phyloP scores from a whole-genome alignment of 2,888 invertebrate species.

The Cheilosia grossa region DNA sequence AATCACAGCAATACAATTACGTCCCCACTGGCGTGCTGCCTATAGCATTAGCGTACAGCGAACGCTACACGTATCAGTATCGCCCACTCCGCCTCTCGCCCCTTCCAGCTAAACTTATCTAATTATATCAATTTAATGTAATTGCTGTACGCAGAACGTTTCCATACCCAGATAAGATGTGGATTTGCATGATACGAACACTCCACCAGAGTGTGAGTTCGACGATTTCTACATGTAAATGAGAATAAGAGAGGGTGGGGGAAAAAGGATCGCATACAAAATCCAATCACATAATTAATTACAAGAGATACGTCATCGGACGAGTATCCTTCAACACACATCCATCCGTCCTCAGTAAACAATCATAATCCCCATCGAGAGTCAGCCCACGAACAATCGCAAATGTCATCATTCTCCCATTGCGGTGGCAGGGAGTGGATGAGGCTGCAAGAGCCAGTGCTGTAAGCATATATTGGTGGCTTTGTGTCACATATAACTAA shows the following conservation, averaged over 20 bases:
- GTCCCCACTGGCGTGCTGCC: neutral
- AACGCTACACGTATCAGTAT: conserved; percentile 1
- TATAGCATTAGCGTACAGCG: neutral
- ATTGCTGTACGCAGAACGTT: conserved; percentile 61
- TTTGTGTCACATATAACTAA: conserved; percentile 37
- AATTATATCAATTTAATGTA: conserved; percentile 62
- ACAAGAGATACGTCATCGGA: conserved; percentile 30
- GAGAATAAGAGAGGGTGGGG: conserved; percentile 1
- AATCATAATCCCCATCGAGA: conserved; percentile 14
- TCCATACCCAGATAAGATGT: conserved; percentile 54
- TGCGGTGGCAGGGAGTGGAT: neutral
- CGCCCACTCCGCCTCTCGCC: conserved; percentile 7
- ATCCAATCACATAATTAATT: conserved; percentile 66
- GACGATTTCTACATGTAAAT: conserved; percentile 8
- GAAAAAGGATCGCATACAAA: neutral
- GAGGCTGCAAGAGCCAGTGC: neutral
- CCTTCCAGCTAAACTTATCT: conserved; percentile 46
- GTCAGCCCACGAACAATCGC: conserved; percentile 18
- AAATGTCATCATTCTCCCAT: conserved; percentile 46
- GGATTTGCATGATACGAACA: conserved; percentile 44
- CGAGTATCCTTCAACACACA: conserved; percentile 10
- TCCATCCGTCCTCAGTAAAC: conserved; percentile 10
- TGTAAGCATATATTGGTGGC: conserved; percentile 9
- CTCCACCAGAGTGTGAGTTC: conserved; percentile 1
- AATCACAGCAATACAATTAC: conserved; percentile 1